These are phyloP conservation scores for Scalopus aquaticus DNA, from an alignment of 2,113 vertebrate species.

Conservation along the genomic window DNA sequence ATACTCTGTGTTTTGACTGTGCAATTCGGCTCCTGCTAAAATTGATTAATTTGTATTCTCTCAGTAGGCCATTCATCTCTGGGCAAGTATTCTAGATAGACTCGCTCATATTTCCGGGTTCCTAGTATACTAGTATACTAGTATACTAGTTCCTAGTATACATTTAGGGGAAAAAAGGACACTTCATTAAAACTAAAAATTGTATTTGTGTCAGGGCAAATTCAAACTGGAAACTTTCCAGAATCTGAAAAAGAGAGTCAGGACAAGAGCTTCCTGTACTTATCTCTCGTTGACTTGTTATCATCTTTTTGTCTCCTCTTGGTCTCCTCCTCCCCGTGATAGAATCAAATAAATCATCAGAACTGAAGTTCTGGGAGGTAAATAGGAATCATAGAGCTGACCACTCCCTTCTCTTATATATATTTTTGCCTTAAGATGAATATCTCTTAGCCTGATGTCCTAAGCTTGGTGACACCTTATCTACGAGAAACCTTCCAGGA, in stretches of 20 bases:
- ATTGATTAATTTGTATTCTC: background rate
- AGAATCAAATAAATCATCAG: background rate
- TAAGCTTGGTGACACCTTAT: background rate
- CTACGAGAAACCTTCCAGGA: background rate
- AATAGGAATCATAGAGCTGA: background rate
- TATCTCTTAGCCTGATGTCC: background rate
- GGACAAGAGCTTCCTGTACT: too few species aligned
- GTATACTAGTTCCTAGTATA: too few species aligned
- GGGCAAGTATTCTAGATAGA: background rate
- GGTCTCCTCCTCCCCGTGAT: background rate
- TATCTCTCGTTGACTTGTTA: background rate
- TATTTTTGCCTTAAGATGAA: background rate
- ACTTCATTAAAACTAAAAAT: background rate
- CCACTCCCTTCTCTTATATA: background rate
- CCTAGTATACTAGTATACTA: too few species aligned
- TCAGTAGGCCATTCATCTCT: background rate
- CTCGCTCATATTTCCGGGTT: background rate
- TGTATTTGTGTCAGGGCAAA: background rate
- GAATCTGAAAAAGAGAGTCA: background rate
- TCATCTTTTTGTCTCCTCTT: background rate
- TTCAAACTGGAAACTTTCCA: background rate
- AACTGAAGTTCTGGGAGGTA: background rate
- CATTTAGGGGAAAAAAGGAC: background rate
- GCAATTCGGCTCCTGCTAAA: background rate
- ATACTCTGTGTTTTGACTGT: background rate